phyloP scores from a whole-genome alignment of 2,797 vertebrate genomes.

The Choloepus didactylus region DNA sequence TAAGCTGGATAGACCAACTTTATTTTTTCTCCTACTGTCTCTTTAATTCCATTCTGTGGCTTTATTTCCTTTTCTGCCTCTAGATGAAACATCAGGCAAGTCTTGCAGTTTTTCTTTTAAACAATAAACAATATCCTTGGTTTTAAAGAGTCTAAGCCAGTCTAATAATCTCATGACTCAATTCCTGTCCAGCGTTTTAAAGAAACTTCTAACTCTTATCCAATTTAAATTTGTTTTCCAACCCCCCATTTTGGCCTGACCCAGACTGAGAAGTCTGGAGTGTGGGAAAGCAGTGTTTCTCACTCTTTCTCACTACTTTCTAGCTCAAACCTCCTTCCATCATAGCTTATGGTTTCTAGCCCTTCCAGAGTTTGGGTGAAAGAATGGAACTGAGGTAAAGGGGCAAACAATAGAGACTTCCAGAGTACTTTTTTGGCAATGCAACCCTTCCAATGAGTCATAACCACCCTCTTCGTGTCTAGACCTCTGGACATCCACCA shows the following conservation, averaged over 20 bases:
- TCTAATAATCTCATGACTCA: not conserved
- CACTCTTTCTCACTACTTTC: not conserved
- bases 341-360: not conserved
- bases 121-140: not conserved
- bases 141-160: not conserved
- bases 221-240: not conserved
- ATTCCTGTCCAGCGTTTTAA: not conserved
- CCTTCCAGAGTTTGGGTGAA: not conserved
- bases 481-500: not conserved
- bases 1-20: not conserved
- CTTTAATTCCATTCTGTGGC: not conserved
- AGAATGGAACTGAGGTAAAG: not conserved
- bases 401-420: not conserved
- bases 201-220: not conserved
- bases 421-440: not conserved
- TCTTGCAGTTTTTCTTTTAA: not conserved
- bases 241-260: not conserved
- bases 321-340: not conserved
- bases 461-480: not conserved
- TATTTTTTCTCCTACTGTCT: not conserved
- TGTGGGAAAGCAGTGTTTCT: not conserved
- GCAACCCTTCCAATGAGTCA: not conserved
- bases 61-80: not conserved
- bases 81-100: not conserved
- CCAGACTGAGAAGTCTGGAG: not conserved